Percentiles rank a stretch among this genome's conserved stretches.
Evolutionary conservation across 1,140 invertebrate genomes (phyloP).

Genomic region (Himalopsyche phryganea): DNA sequence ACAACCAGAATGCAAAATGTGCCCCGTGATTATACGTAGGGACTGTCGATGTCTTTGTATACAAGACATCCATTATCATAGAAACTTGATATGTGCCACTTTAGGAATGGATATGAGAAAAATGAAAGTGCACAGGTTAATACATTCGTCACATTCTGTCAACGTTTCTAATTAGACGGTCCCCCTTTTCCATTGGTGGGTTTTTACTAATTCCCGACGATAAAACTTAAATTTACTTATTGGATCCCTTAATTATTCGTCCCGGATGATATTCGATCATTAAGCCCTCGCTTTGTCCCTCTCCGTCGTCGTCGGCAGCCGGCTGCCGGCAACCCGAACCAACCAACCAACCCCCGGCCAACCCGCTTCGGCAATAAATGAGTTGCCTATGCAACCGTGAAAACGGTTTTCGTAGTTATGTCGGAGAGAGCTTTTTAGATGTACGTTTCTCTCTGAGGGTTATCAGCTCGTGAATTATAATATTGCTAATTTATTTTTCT

Average conservation of each 20-base stretch:
- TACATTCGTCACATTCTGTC: no score
- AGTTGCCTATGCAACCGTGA: slow-evolving; percentile 34
- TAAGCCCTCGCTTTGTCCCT: slow-evolving; percentile 12
- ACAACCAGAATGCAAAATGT: no score
- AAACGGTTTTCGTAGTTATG: slow-evolving; percentile 33
- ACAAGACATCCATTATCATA: no score
- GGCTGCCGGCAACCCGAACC: slow-evolving; percentile 17
- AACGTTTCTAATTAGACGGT: not conserved
- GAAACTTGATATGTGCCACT: no score
- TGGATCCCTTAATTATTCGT: slow-evolving; percentile 4
- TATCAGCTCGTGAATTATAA: no score
- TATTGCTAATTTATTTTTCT: no score
- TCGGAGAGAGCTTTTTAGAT: slow-evolving; percentile 8
- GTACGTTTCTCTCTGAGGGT: not conserved
- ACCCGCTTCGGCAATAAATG: slow-evolving; percentile 32
- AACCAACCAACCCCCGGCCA: not conserved
- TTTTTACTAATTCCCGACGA: not conserved
- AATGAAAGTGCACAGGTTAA: no score
- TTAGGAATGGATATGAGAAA: no score
- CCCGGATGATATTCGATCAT: slow-evolving; percentile 20
- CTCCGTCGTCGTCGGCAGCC: slow-evolving; percentile 2
- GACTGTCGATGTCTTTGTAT: no score
- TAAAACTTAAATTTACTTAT: not conserved
- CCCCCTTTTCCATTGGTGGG: not conserved
- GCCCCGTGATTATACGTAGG: no score